Base-by-base conservation (phyloP, 2,113 vertebrate species). In the Acanthisitta chloris region DNA sequence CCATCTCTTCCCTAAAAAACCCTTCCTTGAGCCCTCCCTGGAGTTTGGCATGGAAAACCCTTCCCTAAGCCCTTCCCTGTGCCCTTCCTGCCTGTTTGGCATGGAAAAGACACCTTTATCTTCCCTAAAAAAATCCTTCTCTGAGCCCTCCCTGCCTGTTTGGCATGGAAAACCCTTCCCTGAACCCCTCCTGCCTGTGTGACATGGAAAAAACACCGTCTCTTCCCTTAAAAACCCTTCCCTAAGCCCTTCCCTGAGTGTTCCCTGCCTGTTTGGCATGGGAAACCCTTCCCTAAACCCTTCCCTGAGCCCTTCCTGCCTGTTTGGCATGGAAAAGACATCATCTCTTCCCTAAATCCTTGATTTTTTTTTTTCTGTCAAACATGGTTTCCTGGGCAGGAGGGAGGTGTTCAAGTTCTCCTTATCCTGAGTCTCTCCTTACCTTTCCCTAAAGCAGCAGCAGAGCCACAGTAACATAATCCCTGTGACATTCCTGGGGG, bases 381-480 rank as follows among this genome's bases (percentile, higher is more conserved):
- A 29, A 4, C 3, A 3, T 18, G 29, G 23, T 38, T 62, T 83
- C 34, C 55, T 62, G 67, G 69, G 34, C 17, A 34, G 59, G 61
- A 86, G 69, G 69, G 92, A 67, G 55, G 38, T 0, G 0, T 67
- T 34, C 14, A 31, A 87, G 57, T 92, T 91, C 54, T 76, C 42
- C 73, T 46, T 0, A 0, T n/a, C 54, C 74, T 1, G 8, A 11
- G 65, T 82, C 72, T 92, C 16, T 92, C 90, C 84, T 80, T 81
- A 86, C 59, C 80, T 93, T 88, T 94, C 91, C 82, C 90, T 71
- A 83, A 91, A 94, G 90, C 61, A 81, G 55, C 38, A 15, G 83
- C 80, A 90, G 92, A 88, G 92, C 81, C 40, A 33, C 59, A 2
- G 96, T 96, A 97, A 97, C 74, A n/a, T 84, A 90, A 97, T 95